A percentile compares a stretch with the other conserved stretches of the same genome.
These are phyloP conservation scores for Andrena cerasifolii DNA, from an alignment of 1,140 invertebrate genomes.

Conservation along the genomic window DNA sequence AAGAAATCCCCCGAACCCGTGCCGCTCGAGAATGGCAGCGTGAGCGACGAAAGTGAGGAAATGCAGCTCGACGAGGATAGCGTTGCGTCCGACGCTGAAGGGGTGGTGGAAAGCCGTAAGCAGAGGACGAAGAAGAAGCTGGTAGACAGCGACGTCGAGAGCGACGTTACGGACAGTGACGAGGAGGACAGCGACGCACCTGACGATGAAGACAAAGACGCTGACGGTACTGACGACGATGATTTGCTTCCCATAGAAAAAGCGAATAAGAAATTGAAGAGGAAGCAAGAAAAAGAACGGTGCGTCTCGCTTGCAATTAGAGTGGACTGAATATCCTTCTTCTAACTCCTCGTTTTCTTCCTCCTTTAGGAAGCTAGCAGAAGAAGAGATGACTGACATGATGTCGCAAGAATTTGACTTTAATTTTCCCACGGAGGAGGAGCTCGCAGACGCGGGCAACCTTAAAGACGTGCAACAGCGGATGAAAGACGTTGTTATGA, in stretches of 20 bases:
- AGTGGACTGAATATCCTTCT: not conserved
- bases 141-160: slow-evolving; percentile 16
- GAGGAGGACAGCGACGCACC: slow-evolving; percentile 76
- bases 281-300: slow-evolving; percentile 85
- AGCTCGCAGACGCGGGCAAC: slow-evolving; percentile 88
- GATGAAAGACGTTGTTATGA: slow-evolving; percentile 94
- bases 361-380: slow-evolving; percentile 86
- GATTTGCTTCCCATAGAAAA: slow-evolving; percentile 94
- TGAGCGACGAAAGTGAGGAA: slow-evolving; percentile 35
- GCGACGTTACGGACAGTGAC: not conserved
- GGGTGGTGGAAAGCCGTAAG: slow-evolving; percentile 46
- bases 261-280: slow-evolving; percentile 90
- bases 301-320: slow-evolving; percentile 69
- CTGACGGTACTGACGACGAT: slow-evolving; percentile 82
- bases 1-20: slow-evolving; percentile 39
- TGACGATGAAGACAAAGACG: slow-evolving; percentile 75
- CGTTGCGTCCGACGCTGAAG: slow-evolving; percentile 26
- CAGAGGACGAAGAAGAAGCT: slow-evolving; percentile 33
- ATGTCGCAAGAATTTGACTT: slow-evolving; percentile 89
- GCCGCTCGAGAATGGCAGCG: not conserved
- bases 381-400: slow-evolving; percentile 91
- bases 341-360: slow-evolving; percentile 4
- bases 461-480: slow-evolving; percentile 94
- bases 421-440: slow-evolving; percentile 88
- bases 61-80: slow-evolving; percentile 65